phyloP scores from a whole-genome alignment of 2,113 vertebrate species.

The Hiodon alosoides region DNA sequence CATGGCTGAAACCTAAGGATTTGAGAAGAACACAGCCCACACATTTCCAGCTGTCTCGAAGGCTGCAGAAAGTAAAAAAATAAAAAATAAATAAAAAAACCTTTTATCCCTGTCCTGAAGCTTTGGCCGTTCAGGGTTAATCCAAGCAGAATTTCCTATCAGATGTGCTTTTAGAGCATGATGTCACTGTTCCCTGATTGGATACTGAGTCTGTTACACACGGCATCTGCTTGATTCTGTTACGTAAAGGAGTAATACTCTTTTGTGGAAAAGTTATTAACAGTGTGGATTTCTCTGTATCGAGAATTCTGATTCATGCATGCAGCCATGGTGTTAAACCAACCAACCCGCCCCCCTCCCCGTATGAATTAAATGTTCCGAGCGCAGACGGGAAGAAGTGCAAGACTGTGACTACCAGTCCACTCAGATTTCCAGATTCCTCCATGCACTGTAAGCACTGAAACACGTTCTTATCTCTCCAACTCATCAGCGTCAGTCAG shows the following conservation, averaged over 20 bases:
- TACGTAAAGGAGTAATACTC: constrained; percentile 63
- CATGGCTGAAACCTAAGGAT: constrained; percentile 57
- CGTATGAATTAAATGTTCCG: no score
- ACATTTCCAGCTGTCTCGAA: constrained; percentile 60
- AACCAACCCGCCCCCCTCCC: no score
- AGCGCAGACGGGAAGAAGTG: no score
- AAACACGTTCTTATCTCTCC: no score
- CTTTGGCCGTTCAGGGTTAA: constrained; percentile 58
- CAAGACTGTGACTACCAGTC: no score
- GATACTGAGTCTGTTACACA: constrained; percentile 40
- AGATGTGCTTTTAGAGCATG: constrained; percentile 64
- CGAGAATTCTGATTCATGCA: no score
- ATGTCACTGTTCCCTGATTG: constrained; percentile 54
- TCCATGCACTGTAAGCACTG: no score
- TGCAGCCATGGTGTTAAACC: no score
- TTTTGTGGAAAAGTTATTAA: constrained; percentile 42
- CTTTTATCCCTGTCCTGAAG: constrained; percentile 52
- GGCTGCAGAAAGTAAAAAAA: constrained; percentile 19
- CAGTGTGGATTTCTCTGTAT: constrained; percentile 27
- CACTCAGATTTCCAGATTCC: background rate
- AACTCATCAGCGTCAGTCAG: no score
- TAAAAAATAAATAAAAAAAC: constrained; percentile 25
- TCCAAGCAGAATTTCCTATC: constrained; percentile 53
- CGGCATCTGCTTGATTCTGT: constrained; percentile 58
- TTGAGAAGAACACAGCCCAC: constrained; percentile 54